These are phyloP conservation scores for Trinorchestia longiramus DNA, from an alignment of 1,140 invertebrate species.

Conservation along the genomic window DNA sequence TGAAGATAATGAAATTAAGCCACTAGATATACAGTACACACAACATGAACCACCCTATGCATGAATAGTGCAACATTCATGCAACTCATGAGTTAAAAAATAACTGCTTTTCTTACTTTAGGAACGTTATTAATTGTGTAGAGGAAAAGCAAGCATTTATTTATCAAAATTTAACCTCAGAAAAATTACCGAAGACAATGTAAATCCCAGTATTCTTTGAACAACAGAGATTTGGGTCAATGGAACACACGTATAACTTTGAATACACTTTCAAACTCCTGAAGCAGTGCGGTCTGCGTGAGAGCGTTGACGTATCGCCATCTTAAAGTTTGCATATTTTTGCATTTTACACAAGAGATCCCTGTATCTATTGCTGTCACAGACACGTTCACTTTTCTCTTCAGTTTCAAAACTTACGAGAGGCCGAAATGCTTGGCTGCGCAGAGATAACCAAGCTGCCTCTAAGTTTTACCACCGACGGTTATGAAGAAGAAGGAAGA, in stretches of 20 bases:
- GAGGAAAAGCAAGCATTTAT: no score
- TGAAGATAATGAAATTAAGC: no score
- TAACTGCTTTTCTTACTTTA: no score
- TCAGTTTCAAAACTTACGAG: not conserved
- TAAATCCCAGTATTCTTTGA: not conserved
- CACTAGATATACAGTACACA: no score
- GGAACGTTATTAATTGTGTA: no score
- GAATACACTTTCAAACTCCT: not conserved
- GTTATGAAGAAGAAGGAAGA: not conserved
- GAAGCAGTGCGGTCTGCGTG: not conserved
- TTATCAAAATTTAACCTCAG: no score
- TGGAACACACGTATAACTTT: not conserved
- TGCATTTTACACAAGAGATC: not conserved
- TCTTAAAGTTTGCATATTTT: constrained; percentile 2
- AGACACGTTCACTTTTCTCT: constrained; percentile 7
- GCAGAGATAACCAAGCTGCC: not conserved
- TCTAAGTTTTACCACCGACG: not conserved
- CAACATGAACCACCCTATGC: no score
- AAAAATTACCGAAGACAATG: not conserved
- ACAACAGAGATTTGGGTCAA: not conserved
- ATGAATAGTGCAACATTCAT: no score
- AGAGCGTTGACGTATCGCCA: not conserved
- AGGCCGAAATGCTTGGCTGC: not conserved
- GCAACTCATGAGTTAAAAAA: no score
- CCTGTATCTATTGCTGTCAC: constrained; percentile 6